Conservation (phyloP, 2,797 vertebrate genomes). For the Coluber constrictor region DNA sequence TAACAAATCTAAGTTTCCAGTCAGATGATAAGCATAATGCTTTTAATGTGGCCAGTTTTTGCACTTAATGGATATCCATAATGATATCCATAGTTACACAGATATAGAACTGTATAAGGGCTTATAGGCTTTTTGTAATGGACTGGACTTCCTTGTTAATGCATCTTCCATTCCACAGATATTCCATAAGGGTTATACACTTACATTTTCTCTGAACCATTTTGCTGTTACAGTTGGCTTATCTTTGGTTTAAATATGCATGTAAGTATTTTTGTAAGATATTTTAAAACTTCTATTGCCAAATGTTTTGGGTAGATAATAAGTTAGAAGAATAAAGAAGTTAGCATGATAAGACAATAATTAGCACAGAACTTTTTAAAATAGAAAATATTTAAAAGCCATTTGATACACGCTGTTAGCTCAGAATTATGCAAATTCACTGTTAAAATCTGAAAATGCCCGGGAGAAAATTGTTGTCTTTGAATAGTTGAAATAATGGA, state of each 20-base stretch:
- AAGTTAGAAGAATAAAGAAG: background rate
- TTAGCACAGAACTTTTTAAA: background rate
- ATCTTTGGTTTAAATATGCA: background rate
- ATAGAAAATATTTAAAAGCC: background rate
- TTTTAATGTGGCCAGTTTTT: background rate
- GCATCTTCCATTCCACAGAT: background rate
- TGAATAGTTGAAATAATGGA: background rate
- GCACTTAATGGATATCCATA: background rate
- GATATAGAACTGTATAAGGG: background rate
- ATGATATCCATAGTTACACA: background rate
- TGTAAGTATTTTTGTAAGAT: background rate
- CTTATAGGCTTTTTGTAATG: background rate
- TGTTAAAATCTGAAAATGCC: background rate
- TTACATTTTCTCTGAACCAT: background rate
- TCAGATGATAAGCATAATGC: background rate
- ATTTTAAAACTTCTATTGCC: background rate
- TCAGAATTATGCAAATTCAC: background rate
- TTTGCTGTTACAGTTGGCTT: background rate
- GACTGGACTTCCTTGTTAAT: conserved; percentile 8
- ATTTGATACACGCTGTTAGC: background rate
- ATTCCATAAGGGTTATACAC: background rate
- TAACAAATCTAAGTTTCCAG: background rate
- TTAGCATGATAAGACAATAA: background rate
- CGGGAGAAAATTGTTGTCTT: background rate
- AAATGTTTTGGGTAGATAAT: background rate